Evolutionary conservation across 92 coral and sea anemone genomes (phyloP), one percentile per base, ranked within the genome.

Genomic region (Phymanthus crucifer): DNA sequence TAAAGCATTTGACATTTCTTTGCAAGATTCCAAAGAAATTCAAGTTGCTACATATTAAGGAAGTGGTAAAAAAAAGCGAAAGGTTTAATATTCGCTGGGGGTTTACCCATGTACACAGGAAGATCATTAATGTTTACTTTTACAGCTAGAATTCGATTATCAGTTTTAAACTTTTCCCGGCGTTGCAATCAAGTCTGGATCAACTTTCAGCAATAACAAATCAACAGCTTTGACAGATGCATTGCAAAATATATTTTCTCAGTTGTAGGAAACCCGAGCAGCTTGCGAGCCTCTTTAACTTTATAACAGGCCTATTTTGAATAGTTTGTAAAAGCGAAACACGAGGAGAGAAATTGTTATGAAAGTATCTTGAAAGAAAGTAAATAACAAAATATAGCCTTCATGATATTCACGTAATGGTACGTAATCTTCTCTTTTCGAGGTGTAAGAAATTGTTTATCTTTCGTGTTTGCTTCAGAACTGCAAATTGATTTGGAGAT

Each of bases 271-370:
- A 54, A 54, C 27, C 3, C 34, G 68, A 27, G 68, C 26, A 27
- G 33, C 4, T 54, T 61, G 68, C 34, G 16, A 61, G 3, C 34
- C 26, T 61, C 23, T 21, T 57, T 21, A n/a, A 57, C 11, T 21
- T 61, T 1, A 61, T 61, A 27, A 61, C 68, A 61, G 68, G 64
- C 4, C 4, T 61, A 29, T 27, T 61, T 27, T 27, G 36, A 61
- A 24, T 61, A 29, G 68, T 61, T 24, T 61, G 29, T 34, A 61
- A 61, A 61, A 61, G 68, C 36, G 68, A 61, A 61, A 61, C 68
- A 29, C 68, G 68, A 61, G 68, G 68, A 27, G 7, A 9, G 33
- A 61, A 11, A 61, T 3, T 27, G 68, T 61, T 29, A 61, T 61
- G 68, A 61, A 61, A 61, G 34, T 21, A 27, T 61, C 68, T 27